Conservation (phyloP, 1,140 invertebrate species). For the Scaptomyza montana region DNA sequence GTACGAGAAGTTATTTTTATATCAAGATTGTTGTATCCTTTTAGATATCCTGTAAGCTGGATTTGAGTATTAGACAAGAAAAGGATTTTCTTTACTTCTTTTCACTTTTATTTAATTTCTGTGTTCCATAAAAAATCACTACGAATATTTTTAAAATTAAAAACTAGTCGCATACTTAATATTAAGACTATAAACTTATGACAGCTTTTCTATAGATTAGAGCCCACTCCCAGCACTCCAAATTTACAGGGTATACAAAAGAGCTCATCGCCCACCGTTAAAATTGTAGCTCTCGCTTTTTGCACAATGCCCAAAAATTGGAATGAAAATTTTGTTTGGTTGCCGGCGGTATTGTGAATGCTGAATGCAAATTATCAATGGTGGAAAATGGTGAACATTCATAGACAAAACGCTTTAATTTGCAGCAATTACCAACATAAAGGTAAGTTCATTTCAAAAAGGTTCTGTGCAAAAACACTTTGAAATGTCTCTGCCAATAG, state of each 20-base stretch:
- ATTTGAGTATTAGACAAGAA: no score
- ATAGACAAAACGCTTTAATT: constrained; percentile 13
- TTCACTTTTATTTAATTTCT: no score
- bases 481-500: constrained; percentile 4
- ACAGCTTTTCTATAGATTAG: no score
- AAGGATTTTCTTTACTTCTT: no score
- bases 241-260: not conserved
- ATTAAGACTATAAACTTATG: no score
- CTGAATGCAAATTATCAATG: constrained; percentile 33
- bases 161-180: no score
- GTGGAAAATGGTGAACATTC: not conserved
- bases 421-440: constrained; percentile 28
- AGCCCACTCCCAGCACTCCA: not conserved
- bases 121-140: no score
- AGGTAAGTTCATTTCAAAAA: constrained; percentile 24
- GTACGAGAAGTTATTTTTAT: not conserved
- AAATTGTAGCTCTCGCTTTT: not conserved
- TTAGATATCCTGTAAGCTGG: not conserved
- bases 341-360: constrained; percentile 7
- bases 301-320: not conserved
- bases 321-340: constrained; percentile 14
- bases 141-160: no score
- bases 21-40: not conserved
- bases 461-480: not conserved
- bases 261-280: not conserved